phyloP scores from a whole-genome alignment of 2,113 vertebrate species.

The Pseudorasbora parva region DNA sequence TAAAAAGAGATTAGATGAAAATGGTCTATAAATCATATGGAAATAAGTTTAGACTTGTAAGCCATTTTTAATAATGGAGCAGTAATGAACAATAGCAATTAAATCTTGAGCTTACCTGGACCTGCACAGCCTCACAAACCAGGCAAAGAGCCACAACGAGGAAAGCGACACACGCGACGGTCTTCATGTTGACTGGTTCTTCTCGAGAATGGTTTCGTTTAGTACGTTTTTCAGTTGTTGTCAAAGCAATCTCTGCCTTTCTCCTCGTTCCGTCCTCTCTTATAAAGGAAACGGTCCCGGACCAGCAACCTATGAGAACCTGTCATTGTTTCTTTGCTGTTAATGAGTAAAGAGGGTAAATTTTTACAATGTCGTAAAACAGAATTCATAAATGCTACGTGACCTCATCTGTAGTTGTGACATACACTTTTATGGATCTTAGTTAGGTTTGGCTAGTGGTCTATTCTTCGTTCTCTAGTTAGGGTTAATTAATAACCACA shows the following conservation, averaged over 20 bases:
- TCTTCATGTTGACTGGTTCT: slow-evolving; percentile 69
- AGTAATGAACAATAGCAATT: background rate
- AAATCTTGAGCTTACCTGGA: slow-evolving; percentile 68
- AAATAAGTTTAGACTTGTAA: too few relatives aligned
- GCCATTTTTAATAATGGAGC: slow-evolving; percentile 3
- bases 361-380: slow-evolving; percentile 67
- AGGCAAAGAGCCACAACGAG: slow-evolving; percentile 65
- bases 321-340: slow-evolving; percentile 66
- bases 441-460: slow-evolving; percentile 15
- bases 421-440: slow-evolving; percentile 61
- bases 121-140: slow-evolving; percentile 68
- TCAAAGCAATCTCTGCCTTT: slow-evolving; percentile 57
- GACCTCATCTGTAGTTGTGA: slow-evolving; percentile 59
- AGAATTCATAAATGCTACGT: slow-evolving; percentile 71
- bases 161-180: slow-evolving; percentile 59
- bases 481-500: slow-evolving; percentile 58
- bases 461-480: slow-evolving; percentile 18
- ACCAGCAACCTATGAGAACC: slow-evolving; percentile 45
- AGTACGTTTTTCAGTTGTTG: slow-evolving; percentile 50
- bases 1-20: background rate
- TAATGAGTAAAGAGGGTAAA: slow-evolving; percentile 68
- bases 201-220: slow-evolving; percentile 36
- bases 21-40: too few relatives aligned
- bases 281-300: slow-evolving; percentile 63
- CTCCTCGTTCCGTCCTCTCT: slow-evolving; percentile 46